These are phyloP conservation scores for Scomber scombrus DNA, from an alignment of 2,113 vertebrate genomes.

Conservation along the genomic window DNA sequence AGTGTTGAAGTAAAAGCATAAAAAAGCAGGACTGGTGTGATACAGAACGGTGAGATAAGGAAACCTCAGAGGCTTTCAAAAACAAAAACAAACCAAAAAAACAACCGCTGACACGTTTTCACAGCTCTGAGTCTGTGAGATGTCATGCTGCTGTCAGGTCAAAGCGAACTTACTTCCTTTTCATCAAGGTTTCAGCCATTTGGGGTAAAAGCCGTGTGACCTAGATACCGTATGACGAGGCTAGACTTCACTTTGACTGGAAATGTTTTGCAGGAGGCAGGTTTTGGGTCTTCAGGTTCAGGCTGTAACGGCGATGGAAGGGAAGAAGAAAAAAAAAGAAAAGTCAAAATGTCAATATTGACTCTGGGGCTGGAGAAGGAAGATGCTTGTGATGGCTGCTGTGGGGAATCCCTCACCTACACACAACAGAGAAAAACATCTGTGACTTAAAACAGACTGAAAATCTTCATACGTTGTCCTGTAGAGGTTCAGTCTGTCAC, in stretches of 20 bases:
- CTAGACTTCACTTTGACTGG: background rate
- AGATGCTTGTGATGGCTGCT: background rate
- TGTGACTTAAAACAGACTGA: background rate
- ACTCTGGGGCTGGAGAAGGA: background rate
- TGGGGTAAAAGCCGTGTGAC: slow-evolving; percentile 68
- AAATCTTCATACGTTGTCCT: background rate
- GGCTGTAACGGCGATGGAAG: background rate
- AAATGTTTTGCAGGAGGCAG: slow-evolving; percentile 4
- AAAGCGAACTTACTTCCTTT: slow-evolving; percentile 38
- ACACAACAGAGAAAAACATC: background rate
- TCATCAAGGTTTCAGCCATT: slow-evolving; percentile 29
- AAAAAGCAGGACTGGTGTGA: background rate
- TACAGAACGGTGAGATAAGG: background rate
- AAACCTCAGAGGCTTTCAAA: background rate
- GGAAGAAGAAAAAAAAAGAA: background rate
- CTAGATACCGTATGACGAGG: slow-evolving; percentile 51
- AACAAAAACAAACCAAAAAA: too few relatives aligned
- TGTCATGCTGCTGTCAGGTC: slow-evolving; percentile 14
- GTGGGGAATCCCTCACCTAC: background rate
- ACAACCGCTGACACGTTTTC: background rate
- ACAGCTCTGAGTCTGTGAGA: background rate
- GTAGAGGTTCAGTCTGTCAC: background rate
- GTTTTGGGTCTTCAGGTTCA: slow-evolving; percentile 7
- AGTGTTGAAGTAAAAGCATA: background rate
- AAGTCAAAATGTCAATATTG: background rate